A percentile compares a stretch with the other conserved stretches of the same genome.
These are phyloP conservation scores for Pitta sordida DNA, from an alignment of 2,113 vertebrate species.

Conservation along the genomic window DNA sequence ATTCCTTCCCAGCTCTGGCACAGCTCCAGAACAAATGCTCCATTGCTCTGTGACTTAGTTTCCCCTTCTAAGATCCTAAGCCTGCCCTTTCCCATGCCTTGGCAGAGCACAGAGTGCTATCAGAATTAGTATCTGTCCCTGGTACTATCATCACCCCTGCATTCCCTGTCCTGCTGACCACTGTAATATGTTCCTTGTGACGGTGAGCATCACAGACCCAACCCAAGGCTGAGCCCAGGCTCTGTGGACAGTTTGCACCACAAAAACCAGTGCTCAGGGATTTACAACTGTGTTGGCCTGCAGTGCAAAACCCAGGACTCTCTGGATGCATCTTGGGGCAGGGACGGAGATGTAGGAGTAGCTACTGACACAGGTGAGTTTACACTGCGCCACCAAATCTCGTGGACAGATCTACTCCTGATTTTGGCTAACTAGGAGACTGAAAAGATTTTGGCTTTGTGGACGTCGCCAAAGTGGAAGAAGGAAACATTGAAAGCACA, in stretches of 20 bases:
- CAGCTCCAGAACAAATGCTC: background rate
- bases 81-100: background rate
- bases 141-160: background rate
- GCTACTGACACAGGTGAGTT: background rate
- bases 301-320: background rate
- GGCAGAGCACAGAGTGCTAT: background rate
- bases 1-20: background rate
- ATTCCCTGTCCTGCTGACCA: background rate
- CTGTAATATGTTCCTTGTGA: rapidly evolving
- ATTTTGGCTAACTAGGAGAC: background rate
- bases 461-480: background rate
- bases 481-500: background rate
- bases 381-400: background rate
- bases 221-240: background rate
- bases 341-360: background rate
- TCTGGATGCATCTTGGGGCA: background rate
- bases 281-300: rapidly evolving
- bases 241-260: background rate
- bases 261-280: background rate
- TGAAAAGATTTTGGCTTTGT: background rate
- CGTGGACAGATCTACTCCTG: too few species aligned
- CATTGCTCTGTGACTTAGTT: conserved; percentile 21
- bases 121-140: background rate
- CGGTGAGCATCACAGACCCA: background rate
- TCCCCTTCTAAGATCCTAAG: background rate